These are phyloP conservation scores for Spilogale gracilis DNA, from an alignment of 2,113 vertebrate genomes.

Conservation along the genomic window DNA sequence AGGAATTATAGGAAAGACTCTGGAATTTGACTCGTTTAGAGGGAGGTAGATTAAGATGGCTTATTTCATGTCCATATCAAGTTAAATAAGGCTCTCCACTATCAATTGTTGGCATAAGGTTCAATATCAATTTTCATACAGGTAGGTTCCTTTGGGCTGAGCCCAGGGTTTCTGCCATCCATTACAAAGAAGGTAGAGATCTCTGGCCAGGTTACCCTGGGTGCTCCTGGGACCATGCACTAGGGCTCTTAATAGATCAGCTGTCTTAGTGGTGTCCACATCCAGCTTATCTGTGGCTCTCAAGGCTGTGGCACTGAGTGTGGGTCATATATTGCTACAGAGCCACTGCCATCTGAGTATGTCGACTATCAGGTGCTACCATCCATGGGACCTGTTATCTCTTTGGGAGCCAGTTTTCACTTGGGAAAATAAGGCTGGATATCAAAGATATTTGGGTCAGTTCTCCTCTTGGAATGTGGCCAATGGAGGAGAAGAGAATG, in stretches of 20 bases:
- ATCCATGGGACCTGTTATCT: neutral
- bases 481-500: neutral
- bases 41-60: neutral
- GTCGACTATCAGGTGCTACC: neutral
- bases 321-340: neutral
- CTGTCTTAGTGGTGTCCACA: neutral
- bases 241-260: neutral
- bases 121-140: neutral
- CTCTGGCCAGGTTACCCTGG: neutral
- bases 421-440: neutral
- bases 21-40: neutral
- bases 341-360: neutral
- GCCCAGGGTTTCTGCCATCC: neutral
- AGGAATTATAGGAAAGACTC: neutral
- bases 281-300: neutral
- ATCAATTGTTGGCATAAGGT: neutral
- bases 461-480: neutral
- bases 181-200: neutral
- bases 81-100: neutral
- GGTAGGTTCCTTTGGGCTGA: neutral
- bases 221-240: neutral
- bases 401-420: constrained; percentile 3
- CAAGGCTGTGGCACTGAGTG: neutral
- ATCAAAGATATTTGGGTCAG: neutral
- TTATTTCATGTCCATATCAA: neutral